Conservation (phyloP, 1,140 invertebrate genomes). For the Nasonia vitripennis region DNA sequence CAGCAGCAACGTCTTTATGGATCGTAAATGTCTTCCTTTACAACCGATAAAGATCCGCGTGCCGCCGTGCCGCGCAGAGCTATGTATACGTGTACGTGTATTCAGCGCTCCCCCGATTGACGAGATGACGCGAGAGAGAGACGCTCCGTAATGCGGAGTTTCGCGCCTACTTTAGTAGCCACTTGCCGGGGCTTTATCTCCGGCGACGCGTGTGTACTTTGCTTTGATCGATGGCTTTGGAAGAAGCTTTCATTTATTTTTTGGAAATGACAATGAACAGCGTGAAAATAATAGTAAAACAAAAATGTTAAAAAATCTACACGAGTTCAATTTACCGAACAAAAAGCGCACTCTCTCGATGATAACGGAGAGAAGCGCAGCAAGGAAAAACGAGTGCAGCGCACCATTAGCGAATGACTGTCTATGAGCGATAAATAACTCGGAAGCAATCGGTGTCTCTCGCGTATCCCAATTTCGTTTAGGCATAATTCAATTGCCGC, state of each 20-base stretch:
- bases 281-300: not conserved
- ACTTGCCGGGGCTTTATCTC: conserved; percentile 4
- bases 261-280: not conserved
- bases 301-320: not conserved
- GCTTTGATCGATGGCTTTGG: not conserved
- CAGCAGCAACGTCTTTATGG: conserved; percentile 72
- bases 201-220: not conserved
- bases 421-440: conserved; percentile 50
- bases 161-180: conserved; percentile 8
- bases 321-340: not conserved
- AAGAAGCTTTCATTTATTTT: not conserved
- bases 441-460: conserved; percentile 46
- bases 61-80: not conserved
- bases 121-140: conserved; percentile 56
- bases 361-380: not conserved
- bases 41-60: conserved; percentile 73
- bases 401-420: conserved; percentile 49
- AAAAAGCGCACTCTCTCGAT: not conserved
- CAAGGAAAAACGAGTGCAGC: conserved; percentile 3
- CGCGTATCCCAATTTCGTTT: conserved; percentile 49
- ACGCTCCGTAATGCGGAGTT: not conserved
- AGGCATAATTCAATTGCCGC: conserved; percentile 51
- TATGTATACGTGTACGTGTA: not conserved
- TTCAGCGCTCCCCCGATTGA: conserved; percentile 59
- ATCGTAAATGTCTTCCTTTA: conserved; percentile 76